These are phyloP conservation scores for Eumerus sabulonum DNA, from an alignment of 2,888 invertebrate species.

Conservation along the genomic window DNA sequence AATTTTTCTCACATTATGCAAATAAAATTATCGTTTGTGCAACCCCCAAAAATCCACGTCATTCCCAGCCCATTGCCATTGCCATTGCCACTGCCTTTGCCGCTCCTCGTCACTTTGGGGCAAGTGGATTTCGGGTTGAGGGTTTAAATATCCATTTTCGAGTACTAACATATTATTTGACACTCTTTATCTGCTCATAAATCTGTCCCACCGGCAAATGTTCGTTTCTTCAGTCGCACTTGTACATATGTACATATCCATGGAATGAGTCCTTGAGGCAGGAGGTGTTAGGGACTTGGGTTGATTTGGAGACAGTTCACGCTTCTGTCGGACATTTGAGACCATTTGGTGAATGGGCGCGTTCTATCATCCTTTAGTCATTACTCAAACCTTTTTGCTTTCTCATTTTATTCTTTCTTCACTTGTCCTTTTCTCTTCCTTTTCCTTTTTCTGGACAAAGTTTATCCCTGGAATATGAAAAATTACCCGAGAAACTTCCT, in stretches of 20 bases:
- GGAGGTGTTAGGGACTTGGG: constrained; percentile 40
- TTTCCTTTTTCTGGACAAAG: neutral
- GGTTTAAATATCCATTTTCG: constrained; percentile 69
- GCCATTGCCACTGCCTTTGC: too few species aligned
- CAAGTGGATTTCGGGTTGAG: constrained; percentile 63
- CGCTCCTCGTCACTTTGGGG: too few species aligned
- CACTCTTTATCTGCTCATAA: constrained; percentile 67
- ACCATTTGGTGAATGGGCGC: constrained; percentile 45
- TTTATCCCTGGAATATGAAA: constrained; percentile 35
- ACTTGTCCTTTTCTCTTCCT: too few species aligned
- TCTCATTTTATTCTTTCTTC: neutral
- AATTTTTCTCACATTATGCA: constrained; percentile 68
- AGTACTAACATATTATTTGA: constrained; percentile 69
- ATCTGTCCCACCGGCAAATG: constrained; percentile 46
- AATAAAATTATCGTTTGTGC: constrained; percentile 64
- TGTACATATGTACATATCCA: neutral
- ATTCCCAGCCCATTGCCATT: neutral
- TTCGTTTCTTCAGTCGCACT: constrained; percentile 12
- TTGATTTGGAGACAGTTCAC: constrained; percentile 49
- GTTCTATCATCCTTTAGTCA: constrained; percentile 38
- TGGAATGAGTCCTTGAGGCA: neutral
- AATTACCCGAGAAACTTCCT: constrained; percentile 29
- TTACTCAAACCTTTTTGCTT: constrained; percentile 18
- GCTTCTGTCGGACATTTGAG: constrained; percentile 35
- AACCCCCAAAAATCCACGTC: constrained; percentile 31